Percentiles rank a stretch among this genome's conserved stretches.
phyloP scores from a whole-genome alignment of 92 coral and sea anemone species.

The Palythoa grandiflora region DNA sequence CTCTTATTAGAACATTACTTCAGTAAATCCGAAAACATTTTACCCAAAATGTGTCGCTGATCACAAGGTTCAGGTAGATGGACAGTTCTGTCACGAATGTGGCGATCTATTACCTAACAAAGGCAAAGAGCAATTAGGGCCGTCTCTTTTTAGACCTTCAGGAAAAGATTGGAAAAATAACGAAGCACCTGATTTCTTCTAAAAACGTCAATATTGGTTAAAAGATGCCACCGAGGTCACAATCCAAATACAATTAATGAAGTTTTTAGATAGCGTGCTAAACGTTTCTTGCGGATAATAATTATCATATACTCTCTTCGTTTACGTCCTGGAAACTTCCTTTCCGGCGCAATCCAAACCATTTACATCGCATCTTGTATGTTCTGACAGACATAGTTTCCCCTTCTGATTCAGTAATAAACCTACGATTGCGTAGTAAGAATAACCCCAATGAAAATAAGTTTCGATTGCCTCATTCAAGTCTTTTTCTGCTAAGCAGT shows the following conservation, averaged over 20 bases:
- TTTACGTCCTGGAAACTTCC: constrained; percentile 48
- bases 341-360: constrained; percentile 55
- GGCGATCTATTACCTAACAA: not conserved
- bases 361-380: constrained; percentile 46
- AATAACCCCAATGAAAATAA: constrained; percentile 67
- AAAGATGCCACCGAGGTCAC: not conserved
- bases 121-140: not conserved
- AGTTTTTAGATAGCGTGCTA: too few species aligned
- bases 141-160: not conserved
- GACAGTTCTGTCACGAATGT: not conserved
- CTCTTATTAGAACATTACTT: too few species aligned
- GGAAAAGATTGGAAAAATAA: not conserved
- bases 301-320: constrained; percentile 34
- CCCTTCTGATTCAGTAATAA: constrained; percentile 31
- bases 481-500: constrained; percentile 43
- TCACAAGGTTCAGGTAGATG: not conserved
- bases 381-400: constrained; percentile 58
- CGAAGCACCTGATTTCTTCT: not conserved
- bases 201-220: not conserved
- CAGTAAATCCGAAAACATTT: not conserved
- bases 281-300: constrained; percentile 28
- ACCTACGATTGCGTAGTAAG: constrained; percentile 57
- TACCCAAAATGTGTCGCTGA: not conserved
- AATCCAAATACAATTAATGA: not conserved
- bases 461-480: constrained; percentile 37